Base-by-base conservation (phyloP, 2,888 invertebrate species). In the Phasia obesa region DNA sequence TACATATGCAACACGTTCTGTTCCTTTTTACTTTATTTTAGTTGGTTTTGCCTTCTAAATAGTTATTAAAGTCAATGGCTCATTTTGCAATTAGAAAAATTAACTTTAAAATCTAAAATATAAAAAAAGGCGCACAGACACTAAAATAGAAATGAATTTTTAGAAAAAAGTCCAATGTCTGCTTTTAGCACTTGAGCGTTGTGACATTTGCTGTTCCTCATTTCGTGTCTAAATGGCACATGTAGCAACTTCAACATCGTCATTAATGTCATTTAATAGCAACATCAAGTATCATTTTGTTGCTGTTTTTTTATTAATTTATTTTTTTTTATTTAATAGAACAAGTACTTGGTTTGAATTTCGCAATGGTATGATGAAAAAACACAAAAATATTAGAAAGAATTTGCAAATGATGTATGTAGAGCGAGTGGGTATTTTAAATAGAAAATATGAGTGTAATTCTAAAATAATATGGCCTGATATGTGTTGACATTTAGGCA, bases 61-160 rank as follows among this genome's bases (percentile, higher is more conserved):
- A 9, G 31, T 21, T 23, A 74, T 51, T 73, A 57, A 38, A 59
- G 67, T 74, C 67, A 74, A 74, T 79, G 65, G 73, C 60, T 79
- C 59, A 73, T 67, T 79, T 79, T 44, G 74, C 67, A 80, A 80
- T 74, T 55, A 74, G 60, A 74, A 74, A n/a, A 80, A 74, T 80
- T 74, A 67, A 69, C 47, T 74, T 55, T 35, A 51, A 80, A 47
- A 57, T 51, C 42, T 76, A 15, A 47, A 31, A 71, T 42, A 67
- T 17, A 47, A 47, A 47, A n/a, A 65, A 59, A 65, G 25, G 2
- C 57, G 17, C n/a, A 23, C 3, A 35, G 7, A 23, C 17, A 67
- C 15, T 17, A n/a, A 49, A 13, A 60, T 4, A 51, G 5, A 42
- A 38, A 25, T 21, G 4, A 51, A 51, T 27, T 23, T 75, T 67